Percentiles rank a stretch among this genome's conserved stretches.
Evolutionary conservation across 2,888 invertebrate genomes (phyloP).

Genomic region (Epinotia ramella): DNA sequence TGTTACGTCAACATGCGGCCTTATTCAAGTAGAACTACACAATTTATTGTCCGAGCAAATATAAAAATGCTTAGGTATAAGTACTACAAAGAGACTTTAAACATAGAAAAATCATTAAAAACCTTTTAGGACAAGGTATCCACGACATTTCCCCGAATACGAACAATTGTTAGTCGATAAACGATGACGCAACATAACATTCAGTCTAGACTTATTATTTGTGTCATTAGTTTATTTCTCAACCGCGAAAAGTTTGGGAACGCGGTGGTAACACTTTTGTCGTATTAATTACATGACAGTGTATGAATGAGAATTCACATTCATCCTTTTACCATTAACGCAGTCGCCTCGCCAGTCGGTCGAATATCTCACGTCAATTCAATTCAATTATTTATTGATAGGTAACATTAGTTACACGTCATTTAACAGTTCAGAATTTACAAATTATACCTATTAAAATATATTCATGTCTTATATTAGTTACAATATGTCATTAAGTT

Average conservation of each 20-base stretch:
- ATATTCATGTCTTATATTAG: too few species aligned
- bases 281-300: neutral
- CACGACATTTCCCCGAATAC: conserved; percentile 4
- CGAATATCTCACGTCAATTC: too few species aligned
- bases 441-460: too few species aligned
- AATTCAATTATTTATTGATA: too few species aligned
- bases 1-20: too few species aligned
- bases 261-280: too few species aligned
- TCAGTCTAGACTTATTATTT: neutral
- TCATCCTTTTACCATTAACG: neutral
- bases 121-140: conserved; percentile 3
- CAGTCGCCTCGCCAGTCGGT: too few species aligned
- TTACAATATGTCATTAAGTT: too few species aligned
- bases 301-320: neutral
- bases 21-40: too few species aligned
- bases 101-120: conserved; percentile 18
- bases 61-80: neutral
- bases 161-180: neutral
- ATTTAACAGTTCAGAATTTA: too few species aligned
- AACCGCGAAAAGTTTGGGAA: neutral
- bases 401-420: too few species aligned
- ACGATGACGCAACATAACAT: conserved; percentile 3
- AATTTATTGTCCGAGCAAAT: too few species aligned
- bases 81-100: neutral
- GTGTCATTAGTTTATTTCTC: neutral